Evolutionary conservation across 2,888 invertebrate genomes (phyloP).

Genomic region (Tethea ocularis): DNA sequence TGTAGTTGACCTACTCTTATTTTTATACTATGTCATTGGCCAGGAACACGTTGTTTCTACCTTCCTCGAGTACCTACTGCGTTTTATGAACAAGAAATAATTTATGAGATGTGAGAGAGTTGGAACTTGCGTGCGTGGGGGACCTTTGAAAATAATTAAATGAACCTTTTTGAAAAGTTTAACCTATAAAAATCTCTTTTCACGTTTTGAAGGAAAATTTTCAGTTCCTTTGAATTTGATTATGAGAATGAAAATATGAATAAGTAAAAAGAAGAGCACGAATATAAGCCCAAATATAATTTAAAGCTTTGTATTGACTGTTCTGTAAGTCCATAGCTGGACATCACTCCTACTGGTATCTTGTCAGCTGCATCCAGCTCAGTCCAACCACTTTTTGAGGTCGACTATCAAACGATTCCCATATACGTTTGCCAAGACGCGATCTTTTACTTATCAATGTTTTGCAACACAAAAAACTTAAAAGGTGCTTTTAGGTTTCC

Average conservation of each 20-base stretch:
- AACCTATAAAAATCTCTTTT: background rate
- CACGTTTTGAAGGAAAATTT: background rate
- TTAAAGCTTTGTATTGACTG: too few relatives aligned
- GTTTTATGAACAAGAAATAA: slow-evolving; percentile 5
- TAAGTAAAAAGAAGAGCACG: background rate
- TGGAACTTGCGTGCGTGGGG: background rate
- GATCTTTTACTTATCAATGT: too few relatives aligned
- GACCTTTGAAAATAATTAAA: background rate
- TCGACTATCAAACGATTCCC: too few relatives aligned
- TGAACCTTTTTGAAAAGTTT: background rate
- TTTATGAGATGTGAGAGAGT: background rate
- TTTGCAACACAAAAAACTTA: too few relatives aligned
- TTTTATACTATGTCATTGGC: background rate
- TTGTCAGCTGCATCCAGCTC: too few relatives aligned
- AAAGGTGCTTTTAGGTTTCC: too few relatives aligned
- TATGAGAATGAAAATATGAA: background rate
- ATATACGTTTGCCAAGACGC: too few relatives aligned
- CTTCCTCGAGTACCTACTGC: slow-evolving; percentile 1
- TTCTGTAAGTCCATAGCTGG: too few relatives aligned
- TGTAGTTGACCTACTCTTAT: background rate
- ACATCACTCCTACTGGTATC: too few relatives aligned
- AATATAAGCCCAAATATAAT: too few relatives aligned
- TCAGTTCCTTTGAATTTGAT: background rate
- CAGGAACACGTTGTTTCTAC: background rate
- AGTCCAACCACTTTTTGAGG: too few relatives aligned